Base-by-base conservation (phyloP, 1,140 invertebrate species). In the Bombyx mori region DNA sequence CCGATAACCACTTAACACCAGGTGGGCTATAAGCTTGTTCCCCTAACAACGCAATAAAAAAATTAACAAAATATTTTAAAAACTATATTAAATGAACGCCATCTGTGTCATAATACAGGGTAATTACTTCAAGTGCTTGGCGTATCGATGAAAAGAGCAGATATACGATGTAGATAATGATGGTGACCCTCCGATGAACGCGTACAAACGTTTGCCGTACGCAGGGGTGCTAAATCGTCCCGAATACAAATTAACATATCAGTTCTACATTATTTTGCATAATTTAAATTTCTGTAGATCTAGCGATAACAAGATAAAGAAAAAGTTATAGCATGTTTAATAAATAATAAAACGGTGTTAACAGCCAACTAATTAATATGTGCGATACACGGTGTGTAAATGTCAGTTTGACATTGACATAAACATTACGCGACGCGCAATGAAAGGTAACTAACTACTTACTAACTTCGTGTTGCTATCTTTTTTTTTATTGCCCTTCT, bases 171-270 rank as follows among this genome's bases (percentile, higher is more conserved):
- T 74, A 77, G 78, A 82, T 85, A 58, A 50, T 53, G 82, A 81
- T 80, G 56, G 61, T 57, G 12, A 72, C 74, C 73, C 77, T 59
- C 48, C 56, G 62, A 60, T 70, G 61, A 66, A 66, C 61, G 61
- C 59, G 65, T 68, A 75, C 71, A 81, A 81, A 74, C 75, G 75
- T 80, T 62, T 56, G 62, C 57, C 59, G 60, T 71, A 66, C 51
- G 62, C 56, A 58, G 79, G 79, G 82, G 80, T 75, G 80, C 79
- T 81, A 82, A 85, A 85, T 85, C 79, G 82, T 78, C 79, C 73
- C 54, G 54, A 66, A 65, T 68, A 67, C 61, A 54, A 62, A 82
- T 85, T 85, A 80, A 79, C 82, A 85, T 85, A 83, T 80, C 71
- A 64, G 62, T 70, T 73, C 72, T 75, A 74, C 68, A 71, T 73